These are phyloP conservation scores for Calidris pugnax DNA, from an alignment of 2,113 vertebrate species.

Conservation along the genomic window DNA sequence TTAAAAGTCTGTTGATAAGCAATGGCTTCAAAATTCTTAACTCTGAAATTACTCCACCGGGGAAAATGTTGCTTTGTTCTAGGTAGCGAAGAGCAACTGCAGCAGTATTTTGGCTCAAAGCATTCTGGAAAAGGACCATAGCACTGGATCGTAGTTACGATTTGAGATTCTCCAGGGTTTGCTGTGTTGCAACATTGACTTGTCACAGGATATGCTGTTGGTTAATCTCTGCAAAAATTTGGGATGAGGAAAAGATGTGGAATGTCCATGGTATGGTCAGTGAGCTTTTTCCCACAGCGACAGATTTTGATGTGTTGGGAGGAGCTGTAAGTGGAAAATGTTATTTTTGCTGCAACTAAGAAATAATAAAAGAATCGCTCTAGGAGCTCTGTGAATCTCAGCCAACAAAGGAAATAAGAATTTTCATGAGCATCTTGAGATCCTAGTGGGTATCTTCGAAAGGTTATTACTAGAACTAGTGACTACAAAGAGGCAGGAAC, in stretches of 20 bases:
- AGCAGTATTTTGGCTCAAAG: background rate
- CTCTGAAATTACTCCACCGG: background rate
- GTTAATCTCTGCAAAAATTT: background rate
- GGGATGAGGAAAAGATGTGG: background rate
- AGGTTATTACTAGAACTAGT: background rate
- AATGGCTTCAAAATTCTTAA: background rate
- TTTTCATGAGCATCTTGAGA: background rate
- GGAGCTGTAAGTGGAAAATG: background rate
- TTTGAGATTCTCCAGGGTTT: background rate
- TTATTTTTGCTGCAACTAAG: background rate
- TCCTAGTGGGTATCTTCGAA: background rate
- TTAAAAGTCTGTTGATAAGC: background rate
- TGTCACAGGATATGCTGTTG: background rate
- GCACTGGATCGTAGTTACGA: background rate
- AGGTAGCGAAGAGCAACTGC: background rate
- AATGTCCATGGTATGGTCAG: background rate
- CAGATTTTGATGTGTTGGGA: background rate
- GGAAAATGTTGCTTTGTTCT: background rate
- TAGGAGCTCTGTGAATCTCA: background rate
- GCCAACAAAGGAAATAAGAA: background rate
- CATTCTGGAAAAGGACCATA: background rate
- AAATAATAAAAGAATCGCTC: background rate
- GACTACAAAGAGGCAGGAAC: background rate
- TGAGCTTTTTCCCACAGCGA: background rate
- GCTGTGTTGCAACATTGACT: background rate